A percentile compares a stretch with the other conserved stretches of the same genome.
Conservation (phyloP, 2,888 invertebrate genomes). For the Pecten maximus region DNA sequence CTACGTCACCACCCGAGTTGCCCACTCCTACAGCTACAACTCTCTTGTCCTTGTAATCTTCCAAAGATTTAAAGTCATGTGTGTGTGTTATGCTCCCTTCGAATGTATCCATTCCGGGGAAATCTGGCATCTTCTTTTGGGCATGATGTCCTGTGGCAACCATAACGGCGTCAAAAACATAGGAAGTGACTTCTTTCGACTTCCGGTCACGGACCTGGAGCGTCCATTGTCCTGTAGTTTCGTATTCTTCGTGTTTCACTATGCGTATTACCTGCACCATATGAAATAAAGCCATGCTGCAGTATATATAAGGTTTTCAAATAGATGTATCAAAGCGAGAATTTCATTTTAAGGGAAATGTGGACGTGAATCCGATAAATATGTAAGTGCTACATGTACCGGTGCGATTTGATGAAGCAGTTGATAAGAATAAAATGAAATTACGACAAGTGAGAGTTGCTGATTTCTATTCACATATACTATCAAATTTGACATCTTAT, state of each 20-base stretch:
- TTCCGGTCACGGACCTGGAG: conserved; percentile 7
- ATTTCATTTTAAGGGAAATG: too few species aligned
- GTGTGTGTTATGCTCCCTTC: not conserved
- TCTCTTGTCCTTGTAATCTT: not conserved
- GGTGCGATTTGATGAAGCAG: too few species aligned
- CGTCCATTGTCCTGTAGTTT: not conserved
- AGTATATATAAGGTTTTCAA: too few species aligned
- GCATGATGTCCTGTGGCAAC: conserved; percentile 10
- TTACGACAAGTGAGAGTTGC: too few species aligned
- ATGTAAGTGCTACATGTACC: too few species aligned
- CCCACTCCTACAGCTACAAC: not conserved
- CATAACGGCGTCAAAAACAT: conserved; percentile 20
- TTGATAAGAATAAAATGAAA: too few species aligned
- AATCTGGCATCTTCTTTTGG: conserved; percentile 1
- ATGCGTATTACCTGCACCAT: not conserved
- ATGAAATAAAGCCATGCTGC: not conserved
- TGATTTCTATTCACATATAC: too few species aligned
- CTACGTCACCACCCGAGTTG: not conserved
- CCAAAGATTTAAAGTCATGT: not conserved
- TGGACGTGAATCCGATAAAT: too few species aligned
- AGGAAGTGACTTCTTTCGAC: not conserved
- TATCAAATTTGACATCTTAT: too few species aligned
- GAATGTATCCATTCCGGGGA: not conserved
- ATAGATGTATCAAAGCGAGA: too few species aligned
- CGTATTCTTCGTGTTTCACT: not conserved